These are phyloP conservation scores for Cricetomys ansorgei DNA, from an alignment of 2,113 vertebrate genomes.

Conservation along the genomic window DNA sequence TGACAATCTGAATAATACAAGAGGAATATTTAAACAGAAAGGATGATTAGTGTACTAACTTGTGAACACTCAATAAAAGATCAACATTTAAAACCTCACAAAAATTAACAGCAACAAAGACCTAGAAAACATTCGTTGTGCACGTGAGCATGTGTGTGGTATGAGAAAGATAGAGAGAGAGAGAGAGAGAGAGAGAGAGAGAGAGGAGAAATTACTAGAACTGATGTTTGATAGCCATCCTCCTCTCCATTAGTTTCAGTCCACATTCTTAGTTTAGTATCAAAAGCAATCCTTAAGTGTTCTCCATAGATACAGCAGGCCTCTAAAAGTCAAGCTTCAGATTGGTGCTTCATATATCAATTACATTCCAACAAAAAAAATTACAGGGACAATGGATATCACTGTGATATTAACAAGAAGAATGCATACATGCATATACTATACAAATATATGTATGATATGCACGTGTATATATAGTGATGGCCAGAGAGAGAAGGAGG, in stretches of 20 bases:
- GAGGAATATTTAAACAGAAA: not conserved
- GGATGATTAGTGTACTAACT: not conserved
- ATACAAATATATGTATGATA: not conserved
- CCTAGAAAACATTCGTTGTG: not conserved
- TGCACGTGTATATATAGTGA: not conserved
- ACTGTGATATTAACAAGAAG: not conserved
- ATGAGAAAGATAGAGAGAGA: no score
- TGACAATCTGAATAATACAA: not conserved
- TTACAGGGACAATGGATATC: not conserved
- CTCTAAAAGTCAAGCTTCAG: not conserved
- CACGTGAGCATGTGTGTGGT: not conserved
- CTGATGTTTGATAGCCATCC: not conserved
- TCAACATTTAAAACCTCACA: not conserved
- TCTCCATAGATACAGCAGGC: not conserved
- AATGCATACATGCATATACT: not conserved
- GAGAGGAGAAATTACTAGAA: not conserved
- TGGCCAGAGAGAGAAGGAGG: not conserved
- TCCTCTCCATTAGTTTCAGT: not conserved
- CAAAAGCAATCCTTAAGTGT: not conserved
- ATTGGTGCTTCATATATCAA: not conserved
- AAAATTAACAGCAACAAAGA: not conserved
- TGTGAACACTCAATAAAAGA: not conserved
- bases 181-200: no score
- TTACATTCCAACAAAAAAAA: not conserved
- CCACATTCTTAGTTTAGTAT: slow-evolving; percentile 47